Evolutionary conservation across 35 echinoderm and acorn worm species (phyloP).

Genomic region (Ophiothrix spiculata): DNA sequence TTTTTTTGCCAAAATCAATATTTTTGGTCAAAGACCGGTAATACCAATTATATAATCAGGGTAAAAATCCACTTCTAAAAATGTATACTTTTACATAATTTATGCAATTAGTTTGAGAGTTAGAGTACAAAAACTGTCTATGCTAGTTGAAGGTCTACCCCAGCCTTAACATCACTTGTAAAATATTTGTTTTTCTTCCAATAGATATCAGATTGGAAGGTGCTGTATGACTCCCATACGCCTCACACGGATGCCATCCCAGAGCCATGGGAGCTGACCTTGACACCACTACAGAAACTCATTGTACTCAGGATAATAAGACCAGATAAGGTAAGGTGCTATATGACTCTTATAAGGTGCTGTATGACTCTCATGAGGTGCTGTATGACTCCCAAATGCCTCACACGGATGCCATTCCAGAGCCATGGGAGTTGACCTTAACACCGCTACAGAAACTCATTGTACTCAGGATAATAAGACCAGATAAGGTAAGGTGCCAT

Average conservation of each 20-base stretch:
- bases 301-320: conserved; percentile 89
- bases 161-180: conserved; percentile 6
- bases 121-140: no score
- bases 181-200: conserved; percentile 3
- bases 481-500: conserved; percentile 90
- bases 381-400: conserved; percentile 86
- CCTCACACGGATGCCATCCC: conserved; percentile 80
- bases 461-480: conserved; percentile 85
- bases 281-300: conserved; percentile 81
- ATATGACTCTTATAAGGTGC: no score
- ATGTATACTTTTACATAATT: no score
- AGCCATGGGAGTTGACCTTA: conserved; percentile 82
- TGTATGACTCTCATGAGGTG: no score
- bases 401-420: conserved; percentile 72
- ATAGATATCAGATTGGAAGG: conserved; percentile 89
- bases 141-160: no score
- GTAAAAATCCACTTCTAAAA: no score
- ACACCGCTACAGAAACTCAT: conserved; percentile 89
- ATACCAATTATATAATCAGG: no score
- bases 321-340: conserved; percentile 91
- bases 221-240: conserved; percentile 78
- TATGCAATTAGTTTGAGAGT: no score
- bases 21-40: no score
- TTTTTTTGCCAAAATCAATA: no score
- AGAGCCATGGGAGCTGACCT: conserved; percentile 80